These are phyloP conservation scores for Dendroctonus ponderosae DNA, from an alignment of 1,140 invertebrate species.

Conservation along the genomic window DNA sequence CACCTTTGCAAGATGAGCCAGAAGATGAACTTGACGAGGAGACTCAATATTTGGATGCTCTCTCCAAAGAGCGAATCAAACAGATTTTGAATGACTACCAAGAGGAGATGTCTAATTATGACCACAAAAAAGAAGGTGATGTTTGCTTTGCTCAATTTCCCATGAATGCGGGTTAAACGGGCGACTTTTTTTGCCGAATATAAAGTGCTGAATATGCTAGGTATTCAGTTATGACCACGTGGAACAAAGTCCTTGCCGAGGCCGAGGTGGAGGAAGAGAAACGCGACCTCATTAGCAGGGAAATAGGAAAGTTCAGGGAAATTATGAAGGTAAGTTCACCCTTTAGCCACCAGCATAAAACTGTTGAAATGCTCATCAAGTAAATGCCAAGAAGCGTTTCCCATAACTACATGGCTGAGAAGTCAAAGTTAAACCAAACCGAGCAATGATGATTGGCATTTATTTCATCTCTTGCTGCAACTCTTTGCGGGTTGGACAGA, in stretches of 20 bases:
- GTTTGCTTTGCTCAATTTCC: neutral
- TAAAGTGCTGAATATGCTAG: constrained; percentile 37
- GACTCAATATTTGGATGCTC: constrained; percentile 70
- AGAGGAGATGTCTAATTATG: constrained; percentile 72
- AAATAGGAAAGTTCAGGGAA: constrained; percentile 96
- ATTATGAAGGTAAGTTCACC: constrained; percentile 84
- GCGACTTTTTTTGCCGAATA: too few relatives aligned
- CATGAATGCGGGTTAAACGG: neutral
- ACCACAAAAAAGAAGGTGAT: constrained; percentile 56
- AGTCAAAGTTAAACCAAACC: neutral
- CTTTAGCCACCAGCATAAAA: neutral
- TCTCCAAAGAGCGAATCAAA: constrained; percentile 71
- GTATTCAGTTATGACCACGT: constrained; percentile 53
- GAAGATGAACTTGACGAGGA: constrained; percentile 80
- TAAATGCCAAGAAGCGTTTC: constrained; percentile 10
- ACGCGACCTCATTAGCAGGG: constrained; percentile 89
- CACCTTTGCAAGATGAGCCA: constrained; percentile 62
- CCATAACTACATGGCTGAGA: neutral
- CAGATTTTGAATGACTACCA: constrained; percentile 81
- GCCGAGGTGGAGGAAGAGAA: constrained; percentile 94
- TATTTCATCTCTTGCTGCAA: constrained; percentile 6
- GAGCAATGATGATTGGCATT: constrained; percentile 9
- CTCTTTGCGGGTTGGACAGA: constrained; percentile 24
- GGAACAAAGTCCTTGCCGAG: constrained; percentile 68
- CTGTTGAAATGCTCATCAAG: constrained; percentile 6